These are phyloP conservation scores for Chelmon rostratus DNA, from an alignment of 2,797 vertebrate species.

Conservation along the genomic window DNA sequence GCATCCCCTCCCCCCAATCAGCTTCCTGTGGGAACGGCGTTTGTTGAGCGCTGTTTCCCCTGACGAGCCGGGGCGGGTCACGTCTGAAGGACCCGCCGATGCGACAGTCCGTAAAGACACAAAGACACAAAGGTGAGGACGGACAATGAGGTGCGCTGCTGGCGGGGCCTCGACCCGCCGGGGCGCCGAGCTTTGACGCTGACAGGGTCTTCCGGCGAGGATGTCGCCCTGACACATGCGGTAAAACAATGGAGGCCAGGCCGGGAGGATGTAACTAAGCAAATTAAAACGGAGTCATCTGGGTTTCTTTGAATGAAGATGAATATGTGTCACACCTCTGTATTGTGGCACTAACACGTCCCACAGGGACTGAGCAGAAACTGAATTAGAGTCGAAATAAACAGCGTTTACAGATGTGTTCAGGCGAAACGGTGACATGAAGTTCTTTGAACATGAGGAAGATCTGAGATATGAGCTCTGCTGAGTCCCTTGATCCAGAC, in stretches of 20 bases:
- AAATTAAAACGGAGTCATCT: constrained; percentile 46
- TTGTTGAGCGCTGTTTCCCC: constrained; percentile 51
- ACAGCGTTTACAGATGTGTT: too few species aligned
- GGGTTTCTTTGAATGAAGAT: constrained; percentile 53
- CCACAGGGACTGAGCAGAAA: constrained; percentile 30
- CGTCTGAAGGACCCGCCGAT: constrained; percentile 43
- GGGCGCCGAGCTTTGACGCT: constrained; percentile 48
- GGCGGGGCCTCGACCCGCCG: constrained; percentile 62
- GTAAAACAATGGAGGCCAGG: constrained; percentile 71
- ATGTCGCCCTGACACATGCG: constrained; percentile 57
- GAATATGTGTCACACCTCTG: constrained; percentile 61
- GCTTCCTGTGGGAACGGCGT: constrained; percentile 71
- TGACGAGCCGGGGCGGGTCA: constrained; percentile 43
- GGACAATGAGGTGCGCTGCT: constrained; percentile 64
- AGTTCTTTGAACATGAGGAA: too few species aligned
- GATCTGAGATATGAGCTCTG: too few species aligned
- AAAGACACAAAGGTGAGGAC: constrained; percentile 71
- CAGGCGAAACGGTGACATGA: background rate
- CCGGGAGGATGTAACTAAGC: constrained; percentile 59
- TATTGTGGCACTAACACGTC: constrained; percentile 11
- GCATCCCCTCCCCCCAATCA: constrained; percentile 10
- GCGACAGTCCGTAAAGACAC: constrained; percentile 36
- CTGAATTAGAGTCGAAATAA: too few species aligned
- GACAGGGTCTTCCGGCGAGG: constrained; percentile 73
- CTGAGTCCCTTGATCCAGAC: too few species aligned